Base-by-base conservation (phyloP, 2,113 vertebrate genomes). In the Periophthalmodon schlosseri region DNA sequence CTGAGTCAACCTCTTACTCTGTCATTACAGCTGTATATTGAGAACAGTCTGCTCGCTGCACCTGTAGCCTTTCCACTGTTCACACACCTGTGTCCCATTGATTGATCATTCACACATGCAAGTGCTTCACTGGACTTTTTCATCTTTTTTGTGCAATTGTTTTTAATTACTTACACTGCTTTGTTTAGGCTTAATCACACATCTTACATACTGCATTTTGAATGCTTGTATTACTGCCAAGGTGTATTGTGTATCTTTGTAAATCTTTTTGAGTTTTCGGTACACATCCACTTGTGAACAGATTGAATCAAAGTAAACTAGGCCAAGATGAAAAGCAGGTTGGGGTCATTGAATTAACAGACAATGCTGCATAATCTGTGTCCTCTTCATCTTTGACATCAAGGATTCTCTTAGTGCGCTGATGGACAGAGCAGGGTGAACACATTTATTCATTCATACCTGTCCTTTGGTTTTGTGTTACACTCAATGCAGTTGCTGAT, bases 241-340 rank as follows among this genome's bases (percentile, higher is more conserved):
- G 36, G 36, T 5, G 36, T 39, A 39, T 39, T 4, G 50, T 54
- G 50, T 54, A n/a, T 54, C 18, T 54, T 54, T 9, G n/a, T 21
- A 21, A n/a, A 11, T 0, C 21, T 56, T 56, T 49, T 49, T 15
- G 52, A 21, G 20, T 73, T 73, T 54, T 52, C 36, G 28, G 13
- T 46, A 60, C 50, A 66, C 65, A 54, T 52, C 63, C 54, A 24
- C 49, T 72, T 69, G 64, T 54, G 54, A 74, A 79, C 58, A 70
- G 74, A 74, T 44, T 75, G 71, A 80, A 68, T 78, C 64, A 79
- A 82, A 68, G 49, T 72, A 72, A 75, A 44, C 44, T 63, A 67
- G 76, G 69, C 84, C 57, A 36, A 83, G 78, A 89, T 84, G 65
- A 84, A 85, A 86, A 84, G 73, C 68, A 79, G 70, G 69, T 77